Percentiles rank a stretch among this genome's conserved stretches.
phyloP scores from a whole-genome alignment of 2,888 invertebrate species.

The Lepidochrysops patricia region DNA sequence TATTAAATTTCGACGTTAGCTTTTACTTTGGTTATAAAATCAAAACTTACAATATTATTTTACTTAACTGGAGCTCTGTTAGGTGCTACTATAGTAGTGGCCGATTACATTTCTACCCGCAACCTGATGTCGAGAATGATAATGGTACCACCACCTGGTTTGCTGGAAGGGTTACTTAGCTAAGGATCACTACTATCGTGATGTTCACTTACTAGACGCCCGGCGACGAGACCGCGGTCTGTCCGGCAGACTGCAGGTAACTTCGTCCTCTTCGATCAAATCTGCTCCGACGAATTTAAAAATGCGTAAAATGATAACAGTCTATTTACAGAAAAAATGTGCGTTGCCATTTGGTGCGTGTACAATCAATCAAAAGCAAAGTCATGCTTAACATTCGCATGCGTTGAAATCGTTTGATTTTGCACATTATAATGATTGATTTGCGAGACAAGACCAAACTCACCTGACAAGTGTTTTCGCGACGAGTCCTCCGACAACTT shows the following conservation, averaged over 20 bases:
- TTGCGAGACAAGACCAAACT: conserved; percentile 30
- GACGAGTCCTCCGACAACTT: conserved; percentile 70
- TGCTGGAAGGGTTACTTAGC: not conserved
- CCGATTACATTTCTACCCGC: not conserved
- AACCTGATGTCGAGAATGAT: not conserved
- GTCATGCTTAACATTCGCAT: conserved; percentile 48
- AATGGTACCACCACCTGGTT: not conserved
- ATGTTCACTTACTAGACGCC: conserved; percentile 72
- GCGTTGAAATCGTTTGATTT: conserved; percentile 31
- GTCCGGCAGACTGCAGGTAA: conserved; percentile 61
- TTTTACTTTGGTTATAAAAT: not conserved
- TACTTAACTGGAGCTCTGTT: conserved; percentile 6
- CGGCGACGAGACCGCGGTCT: conserved; percentile 65
- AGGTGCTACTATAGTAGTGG: conserved; percentile 9
- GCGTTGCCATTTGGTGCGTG: conserved; percentile 33
- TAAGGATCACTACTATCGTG: not conserved
- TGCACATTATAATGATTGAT: conserved; percentile 8
- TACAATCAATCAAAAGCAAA: conserved; percentile 37
- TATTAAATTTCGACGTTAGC: not conserved
- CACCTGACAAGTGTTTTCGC: conserved; percentile 72
- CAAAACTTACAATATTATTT: not conserved
- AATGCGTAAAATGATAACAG: conserved; percentile 38
- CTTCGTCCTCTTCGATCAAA: conserved; percentile 75
- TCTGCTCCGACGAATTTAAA: conserved; percentile 56
- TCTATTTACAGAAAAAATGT: conserved; percentile 27